Evolutionary conservation across 1,140 invertebrate species (phyloP).

Genomic region (Drosophila chauvacae): DNA sequence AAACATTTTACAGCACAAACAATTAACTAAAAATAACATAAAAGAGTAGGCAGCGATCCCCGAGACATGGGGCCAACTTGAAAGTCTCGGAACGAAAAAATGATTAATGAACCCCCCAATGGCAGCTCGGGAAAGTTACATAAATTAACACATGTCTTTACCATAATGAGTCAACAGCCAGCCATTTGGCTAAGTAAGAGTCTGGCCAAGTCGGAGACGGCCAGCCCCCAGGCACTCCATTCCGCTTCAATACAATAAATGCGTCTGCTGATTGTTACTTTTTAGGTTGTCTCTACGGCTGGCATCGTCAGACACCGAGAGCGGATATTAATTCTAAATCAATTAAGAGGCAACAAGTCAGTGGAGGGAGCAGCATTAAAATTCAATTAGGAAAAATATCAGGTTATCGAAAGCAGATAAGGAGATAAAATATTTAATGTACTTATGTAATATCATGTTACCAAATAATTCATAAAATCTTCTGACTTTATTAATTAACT

Average conservation of each 20-base stretch:
- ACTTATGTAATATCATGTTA: neutral
- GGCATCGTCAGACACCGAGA: conserved; percentile 1
- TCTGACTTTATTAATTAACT: rapidly evolving
- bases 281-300: conserved; percentile 14
- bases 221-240: conserved; percentile 35
- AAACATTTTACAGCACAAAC: conserved; percentile 80
- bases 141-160: conserved; percentile 83
- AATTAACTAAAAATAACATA: conserved; percentile 81
- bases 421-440: neutral
- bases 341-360: conserved; percentile 30
- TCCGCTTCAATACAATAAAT: conserved; percentile 69
- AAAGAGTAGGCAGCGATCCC: conserved; percentile 67
- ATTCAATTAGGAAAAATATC: conserved; percentile 13
- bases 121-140: conserved; percentile 79
- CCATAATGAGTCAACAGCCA: conserved; percentile 66
- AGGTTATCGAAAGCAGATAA: neutral
- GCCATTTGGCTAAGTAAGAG: conserved; percentile 39
- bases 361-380: conserved; percentile 27
- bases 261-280: conserved; percentile 50
- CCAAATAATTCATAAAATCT: neutral
- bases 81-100: conserved; percentile 58
- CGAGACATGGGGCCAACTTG: conserved; percentile 36
- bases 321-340: conserved; percentile 44
- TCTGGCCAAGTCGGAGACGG: conserved; percentile 15
- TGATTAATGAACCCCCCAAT: conserved; percentile 76